Percentiles rank a stretch among this genome's conserved stretches.
Conservation (phyloP, 1,140 invertebrate genomes). For the Frieseomelitta varia region DNA sequence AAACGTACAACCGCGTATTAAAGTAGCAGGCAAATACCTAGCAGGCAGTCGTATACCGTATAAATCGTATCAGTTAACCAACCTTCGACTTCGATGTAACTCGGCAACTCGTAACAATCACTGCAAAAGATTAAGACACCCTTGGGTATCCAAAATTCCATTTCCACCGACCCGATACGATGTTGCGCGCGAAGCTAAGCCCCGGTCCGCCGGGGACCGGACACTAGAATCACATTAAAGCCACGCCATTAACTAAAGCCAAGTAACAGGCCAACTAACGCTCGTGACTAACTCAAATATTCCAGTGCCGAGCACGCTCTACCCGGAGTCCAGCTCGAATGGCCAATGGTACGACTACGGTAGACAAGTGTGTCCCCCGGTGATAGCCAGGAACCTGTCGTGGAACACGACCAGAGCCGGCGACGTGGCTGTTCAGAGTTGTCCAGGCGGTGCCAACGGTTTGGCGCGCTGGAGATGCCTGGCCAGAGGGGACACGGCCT, state of each 20-base stretch:
- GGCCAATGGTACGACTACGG: constrained; percentile 76
- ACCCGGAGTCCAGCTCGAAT: constrained; percentile 75
- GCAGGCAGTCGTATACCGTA: no score
- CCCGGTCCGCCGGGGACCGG: constrained; percentile 33
- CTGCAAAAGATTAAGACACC: constrained; percentile 54
- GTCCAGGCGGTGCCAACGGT: constrained; percentile 93
- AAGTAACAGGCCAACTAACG: constrained; percentile 50
- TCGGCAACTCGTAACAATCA: constrained; percentile 40
- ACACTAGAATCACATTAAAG: constrained; percentile 61
- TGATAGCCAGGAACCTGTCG: constrained; percentile 88
- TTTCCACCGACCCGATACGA: constrained; percentile 42
- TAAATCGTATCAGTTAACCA: constrained; percentile 15
- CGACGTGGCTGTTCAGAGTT: constrained; percentile 90
- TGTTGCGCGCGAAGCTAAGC: constrained; percentile 32
- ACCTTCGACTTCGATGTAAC: constrained; percentile 18
- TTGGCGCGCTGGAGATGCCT: constrained; percentile 91
- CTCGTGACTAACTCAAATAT: constrained; percentile 57
- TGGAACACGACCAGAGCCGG: constrained; percentile 94
- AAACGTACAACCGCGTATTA: not conserved
- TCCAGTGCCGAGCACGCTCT: constrained; percentile 76
- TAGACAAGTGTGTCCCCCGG: constrained; percentile 85
- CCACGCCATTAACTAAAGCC: constrained; percentile 50
- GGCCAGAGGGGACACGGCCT: constrained; percentile 72
- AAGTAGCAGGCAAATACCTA: not conserved
- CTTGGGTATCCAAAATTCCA: constrained; percentile 56